Evolutionary conservation across 2,113 vertebrate species (phyloP).

Genomic region (Mobula birostris): DNA sequence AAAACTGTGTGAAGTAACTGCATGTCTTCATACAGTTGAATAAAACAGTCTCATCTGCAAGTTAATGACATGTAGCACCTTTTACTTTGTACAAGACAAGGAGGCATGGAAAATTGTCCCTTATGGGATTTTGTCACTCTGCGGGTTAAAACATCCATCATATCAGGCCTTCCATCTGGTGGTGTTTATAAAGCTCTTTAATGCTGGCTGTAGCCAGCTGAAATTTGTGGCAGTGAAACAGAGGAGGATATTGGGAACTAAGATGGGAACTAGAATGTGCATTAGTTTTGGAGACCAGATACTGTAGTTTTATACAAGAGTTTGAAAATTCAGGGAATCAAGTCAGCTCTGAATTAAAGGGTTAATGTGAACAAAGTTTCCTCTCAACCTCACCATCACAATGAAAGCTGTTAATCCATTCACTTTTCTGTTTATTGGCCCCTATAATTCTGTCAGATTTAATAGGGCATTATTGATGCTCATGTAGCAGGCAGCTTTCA

Average conservation of each 20-base stretch:
- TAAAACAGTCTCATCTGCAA: too few relatives aligned
- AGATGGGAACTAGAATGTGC: not conserved
- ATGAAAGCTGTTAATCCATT: not conserved
- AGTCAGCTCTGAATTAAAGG: not conserved
- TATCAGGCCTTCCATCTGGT: not conserved
- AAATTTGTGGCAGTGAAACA: not conserved
- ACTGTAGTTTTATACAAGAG: not conserved
- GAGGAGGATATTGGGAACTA: not conserved
- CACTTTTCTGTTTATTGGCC: not conserved
- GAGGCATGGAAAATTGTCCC: not conserved
- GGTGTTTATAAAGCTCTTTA: not conserved
- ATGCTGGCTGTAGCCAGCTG: not conserved
- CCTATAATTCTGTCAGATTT: slow-evolving; percentile 4
- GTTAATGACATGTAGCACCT: not conserved
- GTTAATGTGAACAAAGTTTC: not conserved
- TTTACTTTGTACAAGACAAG: not conserved
- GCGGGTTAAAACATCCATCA: not conserved
- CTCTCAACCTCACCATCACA: not conserved
- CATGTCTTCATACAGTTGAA: not conserved
- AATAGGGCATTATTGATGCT: not conserved
- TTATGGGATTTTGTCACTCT: not conserved
- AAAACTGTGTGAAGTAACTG: not conserved
- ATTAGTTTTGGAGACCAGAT: not conserved
- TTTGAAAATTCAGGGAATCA: not conserved
- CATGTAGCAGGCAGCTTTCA: not conserved